phyloP scores from a whole-genome alignment of 2,113 vertebrate genomes.

The Echinops telfairi region DNA sequence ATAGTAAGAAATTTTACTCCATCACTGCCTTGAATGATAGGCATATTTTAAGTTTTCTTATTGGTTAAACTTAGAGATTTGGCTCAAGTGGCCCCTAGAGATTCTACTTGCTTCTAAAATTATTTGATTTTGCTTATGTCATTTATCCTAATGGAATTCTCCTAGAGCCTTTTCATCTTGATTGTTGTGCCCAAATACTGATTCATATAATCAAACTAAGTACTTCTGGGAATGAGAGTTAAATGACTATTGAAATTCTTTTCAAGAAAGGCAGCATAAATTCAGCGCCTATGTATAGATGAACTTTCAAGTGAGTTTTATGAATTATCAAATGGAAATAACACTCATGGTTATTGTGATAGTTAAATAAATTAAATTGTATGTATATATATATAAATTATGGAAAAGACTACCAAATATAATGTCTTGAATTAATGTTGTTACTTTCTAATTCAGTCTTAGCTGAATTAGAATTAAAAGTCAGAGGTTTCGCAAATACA shows the following conservation, averaged over 20 bases:
- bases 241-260: no score
- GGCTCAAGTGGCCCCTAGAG: background rate
- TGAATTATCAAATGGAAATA: no score
- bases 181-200: background rate
- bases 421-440: no score
- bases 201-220: conserved; percentile 17
- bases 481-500: conserved; percentile 33
- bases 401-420: no score
- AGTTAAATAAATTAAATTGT: no score
- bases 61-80: background rate
- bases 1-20: no score
- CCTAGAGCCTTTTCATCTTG: background rate
- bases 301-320: no score
- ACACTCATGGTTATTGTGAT: no score
- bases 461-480: conserved; percentile 29
- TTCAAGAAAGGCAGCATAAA: no score
- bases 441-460: background rate
- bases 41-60: background rate
- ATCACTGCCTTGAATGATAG: no score
- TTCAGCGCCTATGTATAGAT: no score
- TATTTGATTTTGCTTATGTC: conserved; percentile 13
- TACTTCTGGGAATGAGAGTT: background rate
- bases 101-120: background rate
- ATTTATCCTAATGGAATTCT: conserved; percentile 18
- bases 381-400: no score